phyloP scores from a whole-genome alignment of 2,113 vertebrate species.

The Oryzias curvinotus region DNA sequence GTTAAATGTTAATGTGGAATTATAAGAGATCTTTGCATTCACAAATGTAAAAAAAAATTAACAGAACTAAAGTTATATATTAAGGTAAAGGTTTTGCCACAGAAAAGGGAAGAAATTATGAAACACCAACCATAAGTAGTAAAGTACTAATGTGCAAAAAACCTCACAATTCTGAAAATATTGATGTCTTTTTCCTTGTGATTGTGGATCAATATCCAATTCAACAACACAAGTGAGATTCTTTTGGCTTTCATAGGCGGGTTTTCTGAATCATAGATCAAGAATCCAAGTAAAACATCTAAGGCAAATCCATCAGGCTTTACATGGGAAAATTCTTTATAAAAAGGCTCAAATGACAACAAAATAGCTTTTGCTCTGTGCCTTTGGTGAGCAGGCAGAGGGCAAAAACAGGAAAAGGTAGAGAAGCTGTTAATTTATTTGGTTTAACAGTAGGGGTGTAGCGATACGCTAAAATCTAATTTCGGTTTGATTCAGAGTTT shows the following conservation, averaged over 20 bases:
- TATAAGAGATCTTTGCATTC: too few relatives aligned
- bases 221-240: slow-evolving; percentile 60
- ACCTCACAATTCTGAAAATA: too few relatives aligned
- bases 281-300: slow-evolving; percentile 64
- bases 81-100: too few relatives aligned
- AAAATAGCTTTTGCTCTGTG: slow-evolving; percentile 18
- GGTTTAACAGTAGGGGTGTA: too few relatives aligned
- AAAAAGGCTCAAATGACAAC: slow-evolving; percentile 21
- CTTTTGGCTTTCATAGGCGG: slow-evolving; percentile 70
- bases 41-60: too few relatives aligned
- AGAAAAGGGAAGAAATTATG: too few relatives aligned
- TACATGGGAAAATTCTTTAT: slow-evolving; percentile 9
- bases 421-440: slow-evolving; percentile 35
- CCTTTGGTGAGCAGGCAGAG: slow-evolving; percentile 54
- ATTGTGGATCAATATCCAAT: slow-evolving; percentile 62
- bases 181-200: slow-evolving; percentile 57
- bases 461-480: too few relatives aligned
- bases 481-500: too few relatives aligned
- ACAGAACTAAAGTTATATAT: too few relatives aligned
- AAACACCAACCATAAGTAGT: too few relatives aligned
- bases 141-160: too few relatives aligned
- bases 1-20: too few relatives aligned
- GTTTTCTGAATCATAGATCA: slow-evolving; percentile 77
- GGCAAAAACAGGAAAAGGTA: slow-evolving; percentile 18
- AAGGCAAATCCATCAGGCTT: slow-evolving; percentile 62